These are phyloP conservation scores for Ptychochromis oligacanthus DNA, from an alignment of 2,113 vertebrate genomes.

Conservation along the genomic window DNA sequence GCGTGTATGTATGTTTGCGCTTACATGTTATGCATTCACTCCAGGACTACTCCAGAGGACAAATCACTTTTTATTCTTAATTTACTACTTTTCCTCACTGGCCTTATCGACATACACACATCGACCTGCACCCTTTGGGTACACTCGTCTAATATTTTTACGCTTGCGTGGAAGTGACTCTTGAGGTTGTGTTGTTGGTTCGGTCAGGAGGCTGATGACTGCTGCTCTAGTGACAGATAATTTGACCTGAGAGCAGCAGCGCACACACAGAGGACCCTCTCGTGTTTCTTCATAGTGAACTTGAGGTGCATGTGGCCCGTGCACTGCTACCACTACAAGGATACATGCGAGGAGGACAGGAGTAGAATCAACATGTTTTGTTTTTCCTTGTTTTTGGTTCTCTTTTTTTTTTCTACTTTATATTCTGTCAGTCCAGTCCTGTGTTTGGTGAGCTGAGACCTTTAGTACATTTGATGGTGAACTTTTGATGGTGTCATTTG, in stretches of 20 bases:
- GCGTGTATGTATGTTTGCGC: conserved; percentile 52
- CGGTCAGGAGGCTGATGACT: conserved; percentile 22
- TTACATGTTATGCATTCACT: conserved; percentile 74
- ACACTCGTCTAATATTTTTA: conserved; percentile 31
- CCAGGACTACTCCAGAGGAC: conserved; percentile 79
- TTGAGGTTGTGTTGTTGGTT: conserved; percentile 2
- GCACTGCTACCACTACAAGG: conserved; percentile 61
- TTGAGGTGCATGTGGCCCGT: conserved; percentile 30
- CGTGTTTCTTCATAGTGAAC: conserved; percentile 28
- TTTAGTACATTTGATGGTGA: conserved; percentile 69
- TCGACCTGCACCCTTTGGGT: conserved; percentile 29
- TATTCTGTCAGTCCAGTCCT: conserved; percentile 66
- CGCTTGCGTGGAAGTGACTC: conserved; percentile 40
- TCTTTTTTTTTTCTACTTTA: conserved; percentile 48
- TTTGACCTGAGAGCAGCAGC: conserved; percentile 12
- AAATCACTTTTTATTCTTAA: conserved; percentile 74
- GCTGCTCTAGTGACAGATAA: conserved; percentile 27
- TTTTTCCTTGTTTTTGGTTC: conserved; percentile 42
- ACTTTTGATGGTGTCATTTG: conserved; percentile 71
- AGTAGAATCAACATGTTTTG: conserved; percentile 34
- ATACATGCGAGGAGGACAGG: conserved; percentile 5
- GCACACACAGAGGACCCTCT: conserved; percentile 4
- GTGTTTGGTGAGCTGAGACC: conserved; percentile 70
- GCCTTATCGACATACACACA: conserved; percentile 71
- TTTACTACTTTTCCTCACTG: conserved; percentile 65